Evolutionary conservation across 2,797 vertebrate genomes (phyloP), one percentile per base, ranked within the genome.

Genomic region (Thaleichthys pacificus): DNA sequence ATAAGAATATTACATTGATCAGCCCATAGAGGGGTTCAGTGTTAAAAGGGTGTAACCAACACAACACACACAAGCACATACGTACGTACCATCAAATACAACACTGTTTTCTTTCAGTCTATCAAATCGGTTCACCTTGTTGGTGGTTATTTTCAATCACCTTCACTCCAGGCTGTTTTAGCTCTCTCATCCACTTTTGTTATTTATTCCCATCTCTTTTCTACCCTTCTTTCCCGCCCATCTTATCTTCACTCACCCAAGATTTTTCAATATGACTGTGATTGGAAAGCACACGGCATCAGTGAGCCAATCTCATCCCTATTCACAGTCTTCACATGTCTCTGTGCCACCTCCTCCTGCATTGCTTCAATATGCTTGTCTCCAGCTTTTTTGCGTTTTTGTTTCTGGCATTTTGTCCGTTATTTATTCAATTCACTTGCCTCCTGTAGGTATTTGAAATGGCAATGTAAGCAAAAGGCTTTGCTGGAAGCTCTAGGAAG

Each of bases 401-500:
- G 75, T 84, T 82, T 85, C 62, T 28, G 66, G 57, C 74, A 42
- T 83, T 83, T 81, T 84, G 72, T 87, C 83, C 57, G 61, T 78
- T 72, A 74, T 71, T 74, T 73, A 56, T 66, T 47, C 22, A 1
- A 24, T 73, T 73, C 61, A 73, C 77, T 75, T 74, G 71, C 76
- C 74, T 77, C 21, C 71, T 70, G 35, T 73, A 69, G 57, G 30
- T 80, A 74, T 74, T 86, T 80, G 83, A 89, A 82, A 83, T 70
- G 82, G 77, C 83, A 80, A 87, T 84, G 81, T 75, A 74, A 79
- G 81, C 71, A 72, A 76, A 84, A 80, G 77, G 83, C 80, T 82
- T 69, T 81, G 73, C 42, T 47, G 12, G 3, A 47, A 47, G 11
- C 89, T 86, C 78, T 77, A 84, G 85, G 84, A 84, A 90, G 88